Evolutionary conservation across 64 coral and sea anemone genomes (phyloP).

Genomic region (Montipora efflorescens): DNA sequence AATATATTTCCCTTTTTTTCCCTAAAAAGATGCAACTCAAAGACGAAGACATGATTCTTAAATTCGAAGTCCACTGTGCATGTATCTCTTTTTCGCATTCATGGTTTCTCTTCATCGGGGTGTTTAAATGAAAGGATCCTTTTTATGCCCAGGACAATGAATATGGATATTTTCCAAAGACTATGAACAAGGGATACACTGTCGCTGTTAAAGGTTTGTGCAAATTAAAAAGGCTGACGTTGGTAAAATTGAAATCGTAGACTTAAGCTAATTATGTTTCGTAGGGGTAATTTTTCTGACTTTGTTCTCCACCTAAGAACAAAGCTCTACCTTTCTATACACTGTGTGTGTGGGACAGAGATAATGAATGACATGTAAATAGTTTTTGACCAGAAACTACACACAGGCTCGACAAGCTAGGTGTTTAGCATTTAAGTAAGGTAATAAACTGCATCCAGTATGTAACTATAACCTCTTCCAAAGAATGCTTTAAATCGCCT

Average conservation of each 20-base stretch:
- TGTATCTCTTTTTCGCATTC: not conserved
- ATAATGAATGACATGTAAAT: too few species aligned
- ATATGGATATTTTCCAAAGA: conserved; percentile 1
- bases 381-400: too few species aligned
- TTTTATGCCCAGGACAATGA: not conserved
- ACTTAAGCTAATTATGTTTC: not conserved
- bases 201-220: conserved; percentile 20
- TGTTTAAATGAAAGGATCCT: too few species aligned
- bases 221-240: not conserved
- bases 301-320: not conserved
- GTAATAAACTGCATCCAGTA: too few species aligned
- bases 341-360: too few species aligned
- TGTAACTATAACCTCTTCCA: too few species aligned
- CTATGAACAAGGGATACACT: conserved; percentile 23
- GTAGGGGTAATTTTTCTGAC: not conserved
- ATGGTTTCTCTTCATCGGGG: not conserved
- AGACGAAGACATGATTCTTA: too few species aligned
- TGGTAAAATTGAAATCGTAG: not conserved
- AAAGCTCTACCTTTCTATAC: too few species aligned
- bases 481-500: too few species aligned
- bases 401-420: too few species aligned
- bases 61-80: too few species aligned
- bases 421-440: too few species aligned
- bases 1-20: not conserved
- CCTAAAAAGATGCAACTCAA: not conserved